A percentile compares a stretch with the other conserved stretches of the same genome.
Conservation (phyloP, 2,797 vertebrate genomes). For the Crocodylus rhombifer region DNA sequence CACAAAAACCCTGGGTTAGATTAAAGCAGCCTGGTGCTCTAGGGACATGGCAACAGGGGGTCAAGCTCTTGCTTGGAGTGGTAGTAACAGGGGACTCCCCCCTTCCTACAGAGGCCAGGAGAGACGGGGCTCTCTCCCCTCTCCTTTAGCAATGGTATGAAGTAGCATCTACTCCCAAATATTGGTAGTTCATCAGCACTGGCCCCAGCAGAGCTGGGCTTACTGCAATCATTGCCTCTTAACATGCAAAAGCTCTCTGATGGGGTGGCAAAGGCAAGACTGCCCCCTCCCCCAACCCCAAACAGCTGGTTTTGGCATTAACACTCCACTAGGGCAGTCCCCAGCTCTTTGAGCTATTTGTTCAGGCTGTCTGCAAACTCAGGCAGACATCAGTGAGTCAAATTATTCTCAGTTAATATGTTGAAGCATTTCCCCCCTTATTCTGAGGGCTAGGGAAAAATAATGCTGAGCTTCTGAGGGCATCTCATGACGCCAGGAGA, state of each 20-base stretch:
- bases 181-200: too few species aligned
- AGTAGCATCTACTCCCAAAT: too few species aligned
- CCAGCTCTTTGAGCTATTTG: rapidly evolving
- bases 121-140: not conserved
- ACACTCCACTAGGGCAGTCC: rapidly evolving
- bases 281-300: too few species aligned
- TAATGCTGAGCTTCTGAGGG: not conserved
- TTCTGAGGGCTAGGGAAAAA: not conserved
- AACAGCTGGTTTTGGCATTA: not conserved
- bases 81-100: not conserved
- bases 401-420: rapidly evolving
- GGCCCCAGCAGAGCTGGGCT: too few species aligned
- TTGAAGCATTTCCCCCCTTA: not conserved
- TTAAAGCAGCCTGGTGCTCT: not conserved
- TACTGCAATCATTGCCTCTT: too few species aligned
- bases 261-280: too few species aligned
- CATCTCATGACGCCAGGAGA: not conserved
- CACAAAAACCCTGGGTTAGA: rapidly evolving
- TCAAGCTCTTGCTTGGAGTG: too few species aligned
- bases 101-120: not conserved
- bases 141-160: not conserved
- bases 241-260: too few species aligned
- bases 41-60: not conserved
- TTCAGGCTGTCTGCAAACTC: not conserved
- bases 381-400: not conserved